Conservation (phyloP, 2,113 vertebrate genomes). For the Corydoras maculifer region DNA sequence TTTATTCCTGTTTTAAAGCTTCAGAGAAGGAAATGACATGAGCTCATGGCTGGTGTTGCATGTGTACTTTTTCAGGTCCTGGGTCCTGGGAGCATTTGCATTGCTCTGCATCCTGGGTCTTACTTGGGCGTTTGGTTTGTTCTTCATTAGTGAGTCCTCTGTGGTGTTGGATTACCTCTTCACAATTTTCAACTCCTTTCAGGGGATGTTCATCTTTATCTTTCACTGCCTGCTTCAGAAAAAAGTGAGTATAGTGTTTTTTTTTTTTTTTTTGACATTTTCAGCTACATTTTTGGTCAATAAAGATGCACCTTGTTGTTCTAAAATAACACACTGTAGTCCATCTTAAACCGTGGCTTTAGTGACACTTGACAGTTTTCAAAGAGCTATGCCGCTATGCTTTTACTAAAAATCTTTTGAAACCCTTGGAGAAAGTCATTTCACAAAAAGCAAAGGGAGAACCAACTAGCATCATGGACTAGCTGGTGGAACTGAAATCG, state of each 20-base stretch:
- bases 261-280: background rate
- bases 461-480: no score
- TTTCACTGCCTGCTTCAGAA: constrained; percentile 98
- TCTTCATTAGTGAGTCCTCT: constrained; percentile 91
- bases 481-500: no score
- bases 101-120: constrained; percentile 92
- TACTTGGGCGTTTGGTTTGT: constrained; percentile 95
- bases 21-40: background rate
- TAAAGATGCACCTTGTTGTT: no score
- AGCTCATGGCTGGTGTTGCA: constrained; percentile 22
- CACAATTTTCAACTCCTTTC: constrained; percentile 97
- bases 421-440: no score
- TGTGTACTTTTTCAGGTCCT: constrained; percentile 77
- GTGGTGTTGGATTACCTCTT: constrained; percentile 97
- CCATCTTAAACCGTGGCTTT: no score
- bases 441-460: no score
- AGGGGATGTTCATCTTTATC: constrained; percentile 99
- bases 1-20: constrained; percentile 30
- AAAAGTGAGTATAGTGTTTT: constrained; percentile 73
- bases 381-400: no score
- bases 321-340: no score
- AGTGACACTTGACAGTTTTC: no score
- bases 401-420: no score
- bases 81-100: constrained; percentile 94
- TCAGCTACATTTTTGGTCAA: no score